Evolutionary conservation across 2,113 vertebrate genomes (phyloP).

Genomic region (Corythaeola cristata): DNA sequence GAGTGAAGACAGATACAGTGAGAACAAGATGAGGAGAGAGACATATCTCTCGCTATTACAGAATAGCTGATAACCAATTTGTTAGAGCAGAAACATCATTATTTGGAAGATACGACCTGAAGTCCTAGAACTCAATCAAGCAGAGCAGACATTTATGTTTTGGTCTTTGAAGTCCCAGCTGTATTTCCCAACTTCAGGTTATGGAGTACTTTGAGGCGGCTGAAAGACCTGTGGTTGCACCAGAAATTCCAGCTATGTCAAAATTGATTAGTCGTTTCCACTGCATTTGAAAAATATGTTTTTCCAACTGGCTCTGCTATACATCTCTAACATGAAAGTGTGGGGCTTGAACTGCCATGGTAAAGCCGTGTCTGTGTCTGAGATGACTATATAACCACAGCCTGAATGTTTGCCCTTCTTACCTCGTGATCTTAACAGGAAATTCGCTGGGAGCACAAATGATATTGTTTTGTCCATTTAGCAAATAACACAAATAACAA

Average conservation of each 20-base stretch:
- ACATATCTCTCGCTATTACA: neutral
- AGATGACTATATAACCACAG: neutral
- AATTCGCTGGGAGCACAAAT: fast-evolving
- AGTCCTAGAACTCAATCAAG: neutral
- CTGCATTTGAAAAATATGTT: neutral
- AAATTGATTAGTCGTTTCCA: neutral
- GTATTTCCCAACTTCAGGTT: neutral
- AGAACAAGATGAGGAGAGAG: neutral
- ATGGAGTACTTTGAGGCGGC: fast-evolving
- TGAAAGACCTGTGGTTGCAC: neutral
- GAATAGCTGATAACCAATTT: neutral
- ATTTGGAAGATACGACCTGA: neutral
- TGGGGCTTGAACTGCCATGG: neutral
- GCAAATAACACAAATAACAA: neutral
- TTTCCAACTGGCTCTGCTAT: neutral
- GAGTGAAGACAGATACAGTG: neutral
- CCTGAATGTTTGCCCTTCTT: neutral
- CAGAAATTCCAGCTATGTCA: neutral
- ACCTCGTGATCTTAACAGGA: neutral
- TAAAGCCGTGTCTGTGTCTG: neutral
- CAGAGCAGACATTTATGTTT: neutral
- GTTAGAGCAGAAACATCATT: neutral
- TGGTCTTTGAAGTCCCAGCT: neutral
- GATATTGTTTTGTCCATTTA: neutral
- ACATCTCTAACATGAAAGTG: neutral